Conservation (phyloP, 2,113 vertebrate species). For the Sinocyclocheilus rhinocerous region DNA sequence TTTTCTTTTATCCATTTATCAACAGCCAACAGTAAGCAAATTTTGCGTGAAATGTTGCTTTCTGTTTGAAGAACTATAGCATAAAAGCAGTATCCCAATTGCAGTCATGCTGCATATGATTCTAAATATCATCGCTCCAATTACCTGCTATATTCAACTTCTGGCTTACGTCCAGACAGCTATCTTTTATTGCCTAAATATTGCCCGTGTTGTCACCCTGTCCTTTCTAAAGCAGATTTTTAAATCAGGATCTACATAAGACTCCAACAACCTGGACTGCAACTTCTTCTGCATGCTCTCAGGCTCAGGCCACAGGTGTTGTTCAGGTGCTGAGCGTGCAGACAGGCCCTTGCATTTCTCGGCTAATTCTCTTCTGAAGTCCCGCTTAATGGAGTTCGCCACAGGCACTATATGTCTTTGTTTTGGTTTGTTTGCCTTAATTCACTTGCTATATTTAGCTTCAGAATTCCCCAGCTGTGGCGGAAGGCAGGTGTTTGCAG, state of each 20-base stretch:
- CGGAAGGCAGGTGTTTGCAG: conserved; percentile 72
- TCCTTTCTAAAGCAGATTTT: not conserved
- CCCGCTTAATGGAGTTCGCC: conserved; percentile 53
- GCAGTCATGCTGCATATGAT: not conserved
- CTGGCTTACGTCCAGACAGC: not conserved
- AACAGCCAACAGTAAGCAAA: too few species aligned
- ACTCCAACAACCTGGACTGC: not conserved
- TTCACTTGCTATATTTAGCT: conserved; percentile 72
- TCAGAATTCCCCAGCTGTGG: conserved; percentile 71
- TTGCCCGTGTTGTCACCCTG: not conserved
- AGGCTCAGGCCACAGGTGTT: conserved; percentile 55
- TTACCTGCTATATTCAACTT: not conserved
- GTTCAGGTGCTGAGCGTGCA: conserved; percentile 59
- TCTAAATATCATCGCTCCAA: not conserved
- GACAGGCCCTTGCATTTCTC: conserved; percentile 49
- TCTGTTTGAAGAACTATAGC: too few species aligned
- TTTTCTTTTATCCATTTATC: too few species aligned
- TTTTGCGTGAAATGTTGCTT: too few species aligned
- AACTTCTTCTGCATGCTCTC: not conserved
- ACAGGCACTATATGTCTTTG: conserved; percentile 60
- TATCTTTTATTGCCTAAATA: not conserved
- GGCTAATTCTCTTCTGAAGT: conserved; percentile 67
- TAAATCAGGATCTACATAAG: not conserved
- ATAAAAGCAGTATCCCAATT: not conserved
- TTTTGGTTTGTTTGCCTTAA: conserved; percentile 69